Evolutionary conservation across 2,888 invertebrate species (phyloP), one percentile per base, ranked within the genome.

Genomic region (Trachelus stipa): DNA sequence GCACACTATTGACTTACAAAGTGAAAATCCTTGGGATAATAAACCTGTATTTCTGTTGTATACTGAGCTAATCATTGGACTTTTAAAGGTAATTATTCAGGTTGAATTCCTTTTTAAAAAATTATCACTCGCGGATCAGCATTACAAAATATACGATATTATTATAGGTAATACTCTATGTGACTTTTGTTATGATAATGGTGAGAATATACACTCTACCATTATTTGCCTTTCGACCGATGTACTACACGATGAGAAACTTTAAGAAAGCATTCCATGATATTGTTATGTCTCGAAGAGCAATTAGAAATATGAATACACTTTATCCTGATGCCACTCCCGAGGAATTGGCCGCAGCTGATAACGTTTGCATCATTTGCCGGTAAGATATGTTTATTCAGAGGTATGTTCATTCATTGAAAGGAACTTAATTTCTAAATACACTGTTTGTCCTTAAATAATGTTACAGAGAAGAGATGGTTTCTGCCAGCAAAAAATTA

Each of bases 341-440:
- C 0, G 98, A 97, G 85, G 99, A 99, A 92, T 92, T 99, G 33
- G 95, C 96, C 37, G 95, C 96, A 30, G 97, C 97, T 0, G 99
- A 99, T 92, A 98, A 98, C 91, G 99, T 99, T 79, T 99, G 99
- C 92, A 99, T 99, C 87, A 99, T 99, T 87, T 99, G 99, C 91
- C 94, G 99, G 87, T 92, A 84, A 81, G 82, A 80, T 77, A 30
- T 40, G 4, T 35, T 33, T 73, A 6, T 30, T 15, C 1, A 30
- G 4, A 76, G 40, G 69, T 23, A 56, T 34, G 37, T 34, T n/a
- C 0, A 68, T 40, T 74, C 12, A 56, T 30, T 12, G n/a, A 12
- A 76, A 74, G 0, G 3, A 40, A 33, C 68, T 73, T n/a, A 73
- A 73, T 37, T 15, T 73, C 15, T 69, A 69, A 56, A 30, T 34